These are phyloP conservation scores for Anisognathus igniventris DNA, from an alignment of 2,797 vertebrate species.

Conservation along the genomic window DNA sequence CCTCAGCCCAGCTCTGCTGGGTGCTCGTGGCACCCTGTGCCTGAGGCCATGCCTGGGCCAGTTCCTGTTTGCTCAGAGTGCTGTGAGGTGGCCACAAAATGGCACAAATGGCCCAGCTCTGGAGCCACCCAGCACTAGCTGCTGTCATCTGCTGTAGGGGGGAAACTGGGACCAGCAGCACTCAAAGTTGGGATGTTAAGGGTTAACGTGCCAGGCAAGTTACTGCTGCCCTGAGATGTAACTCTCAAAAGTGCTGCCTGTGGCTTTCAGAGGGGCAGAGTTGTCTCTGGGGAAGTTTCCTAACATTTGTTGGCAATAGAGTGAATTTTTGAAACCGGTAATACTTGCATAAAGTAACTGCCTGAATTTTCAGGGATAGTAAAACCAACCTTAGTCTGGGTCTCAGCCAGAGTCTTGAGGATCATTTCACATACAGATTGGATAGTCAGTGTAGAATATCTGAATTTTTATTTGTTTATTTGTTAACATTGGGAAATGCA, in stretches of 20 bases:
- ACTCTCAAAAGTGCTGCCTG: background rate
- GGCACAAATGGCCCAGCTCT: rapidly evolving
- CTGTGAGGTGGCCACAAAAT: background rate
- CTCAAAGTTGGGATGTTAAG: rapidly evolving
- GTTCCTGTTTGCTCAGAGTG: background rate
- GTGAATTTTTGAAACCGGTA: background rate
- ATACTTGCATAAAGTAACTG: background rate
- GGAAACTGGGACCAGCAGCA: background rate
- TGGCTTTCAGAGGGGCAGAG: rapidly evolving
- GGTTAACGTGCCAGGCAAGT: rapidly evolving
- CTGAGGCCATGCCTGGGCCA: rapidly evolving
- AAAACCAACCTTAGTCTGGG: background rate
- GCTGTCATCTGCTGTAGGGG: rapidly evolving
- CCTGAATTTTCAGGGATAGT: background rate
- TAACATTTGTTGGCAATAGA: background rate
- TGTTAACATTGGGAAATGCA: background rate
- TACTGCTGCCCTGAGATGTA: background rate
- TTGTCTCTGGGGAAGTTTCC: background rate
- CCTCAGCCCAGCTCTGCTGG: background rate
- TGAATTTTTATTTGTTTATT: background rate
- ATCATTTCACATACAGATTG: background rate
- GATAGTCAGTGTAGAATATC: background rate
- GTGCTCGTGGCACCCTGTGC: background rate
- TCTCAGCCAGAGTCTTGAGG: background rate
- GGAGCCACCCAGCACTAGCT: rapidly evolving